Base-by-base conservation (phyloP, 37 sponge, comb jelly and placozoan genomes). In the Mnemiopsis leidyi region DNA sequence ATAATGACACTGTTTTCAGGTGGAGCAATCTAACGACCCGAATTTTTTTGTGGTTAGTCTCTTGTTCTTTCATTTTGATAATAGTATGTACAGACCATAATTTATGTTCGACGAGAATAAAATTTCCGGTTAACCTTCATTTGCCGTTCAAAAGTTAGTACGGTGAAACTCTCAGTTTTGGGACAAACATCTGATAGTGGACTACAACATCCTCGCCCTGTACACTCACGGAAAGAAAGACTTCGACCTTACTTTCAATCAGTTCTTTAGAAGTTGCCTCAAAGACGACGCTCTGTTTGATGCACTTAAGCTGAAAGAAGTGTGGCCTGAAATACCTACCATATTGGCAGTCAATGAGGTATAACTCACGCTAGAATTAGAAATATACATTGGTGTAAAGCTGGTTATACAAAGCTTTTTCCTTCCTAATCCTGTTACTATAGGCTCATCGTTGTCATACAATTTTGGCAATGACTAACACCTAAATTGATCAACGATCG, bases 161-260 rank as follows among this genome's bases (percentile, higher is more conserved):
- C 20, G 23, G 20, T 71, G 20, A 71, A n/a, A 71, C 5, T 71
- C n/a, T 71, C 75, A 71, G 75, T 71, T 71, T 18, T 71, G 75
- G 75, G 75, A 71, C 30, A 28, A 71, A n/a, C 75, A 71, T 71
- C 75, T 71, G 75, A 5, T 71, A n/a, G 75, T 71, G 7, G 75
- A 71, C 30, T 28, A 71, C 75, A 71, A 71, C 75, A 28, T 71
- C 30, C 25, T 71, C 3, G 75, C 30, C 7, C 25, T 29, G 7
- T 28, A 71, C 30, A 71, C 30, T 25, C 75, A 71, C 75, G 75
- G 75, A 29, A 2, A 71, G 30, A 28, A 28, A 24, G 20, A n/a
- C 5, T 71, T 71, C 25, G 23, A 28, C 30, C 75, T 28, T 3
- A 71, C 75, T 71, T 71, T n/a, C 30, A n/a, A 71, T 18, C 30